Conservation (phyloP, 2,888 invertebrate species). For the Portevinia maculata region DNA sequence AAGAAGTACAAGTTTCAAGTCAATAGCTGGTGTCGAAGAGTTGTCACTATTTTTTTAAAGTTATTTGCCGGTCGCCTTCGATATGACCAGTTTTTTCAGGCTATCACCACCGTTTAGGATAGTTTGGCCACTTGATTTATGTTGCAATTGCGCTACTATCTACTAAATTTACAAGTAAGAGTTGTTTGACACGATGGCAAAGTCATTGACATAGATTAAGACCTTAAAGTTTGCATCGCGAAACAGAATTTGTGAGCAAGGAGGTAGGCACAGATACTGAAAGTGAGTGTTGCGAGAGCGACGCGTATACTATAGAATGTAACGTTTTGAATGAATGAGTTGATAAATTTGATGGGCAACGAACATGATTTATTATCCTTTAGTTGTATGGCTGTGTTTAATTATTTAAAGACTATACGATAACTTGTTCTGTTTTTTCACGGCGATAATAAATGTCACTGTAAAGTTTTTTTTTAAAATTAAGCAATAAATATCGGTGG, state of each 20-base stretch:
- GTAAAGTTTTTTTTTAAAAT: too few relatives aligned
- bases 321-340: background rate
- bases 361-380: too few relatives aligned
- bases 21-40: constrained; percentile 26
- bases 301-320: too few relatives aligned
- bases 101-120: background rate
- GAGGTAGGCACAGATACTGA: background rate
- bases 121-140: background rate
- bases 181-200: constrained; percentile 14
- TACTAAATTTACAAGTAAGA: background rate
- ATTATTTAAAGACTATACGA: too few relatives aligned
- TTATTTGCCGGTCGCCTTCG: constrained; percentile 8
- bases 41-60: constrained; percentile 31
- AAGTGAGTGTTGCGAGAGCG: background rate
- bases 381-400: too few relatives aligned
- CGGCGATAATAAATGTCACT: too few relatives aligned
- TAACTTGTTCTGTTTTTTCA: too few relatives aligned
- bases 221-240: constrained; percentile 23
- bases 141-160: background rate
- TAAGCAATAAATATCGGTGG: too few relatives aligned
- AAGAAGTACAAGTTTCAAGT: background rate
- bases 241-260: background rate
- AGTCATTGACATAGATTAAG: constrained; percentile 61
- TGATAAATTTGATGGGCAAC: too few relatives aligned
- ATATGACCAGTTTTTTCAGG: constrained; percentile 55